These are phyloP conservation scores for Kuschelorhynchus macadamiae DNA, from an alignment of 2,888 invertebrate genomes.

Conservation along the genomic window DNA sequence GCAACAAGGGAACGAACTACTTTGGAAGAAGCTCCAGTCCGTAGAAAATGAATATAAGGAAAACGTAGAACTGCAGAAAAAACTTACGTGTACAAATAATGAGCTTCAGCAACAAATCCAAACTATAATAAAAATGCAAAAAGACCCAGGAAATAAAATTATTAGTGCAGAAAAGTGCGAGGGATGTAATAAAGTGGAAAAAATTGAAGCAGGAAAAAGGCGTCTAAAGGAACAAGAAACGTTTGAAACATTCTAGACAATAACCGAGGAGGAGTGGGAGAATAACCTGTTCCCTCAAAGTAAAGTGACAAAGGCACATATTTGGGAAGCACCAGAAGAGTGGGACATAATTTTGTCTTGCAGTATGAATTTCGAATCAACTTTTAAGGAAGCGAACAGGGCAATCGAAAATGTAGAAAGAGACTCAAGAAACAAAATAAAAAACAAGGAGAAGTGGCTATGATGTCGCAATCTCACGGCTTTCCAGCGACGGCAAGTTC, in stretches of 20 bases:
- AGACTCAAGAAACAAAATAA: conserved; percentile 36
- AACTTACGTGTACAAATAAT: no score
- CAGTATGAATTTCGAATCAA: background rate
- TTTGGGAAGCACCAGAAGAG: conserved; percentile 7
- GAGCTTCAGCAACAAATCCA: no score
- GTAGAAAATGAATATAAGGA: no score
- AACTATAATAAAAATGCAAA: no score
- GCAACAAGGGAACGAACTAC: no score
- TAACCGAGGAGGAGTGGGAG: conserved; percentile 12
- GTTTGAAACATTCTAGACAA: background rate
- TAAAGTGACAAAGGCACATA: background rate
- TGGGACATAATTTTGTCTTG: conserved; percentile 8
- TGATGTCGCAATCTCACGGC: conserved; percentile 43
- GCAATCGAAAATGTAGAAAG: conserved; percentile 39
- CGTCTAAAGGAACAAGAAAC: background rate
- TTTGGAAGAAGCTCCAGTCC: no score
- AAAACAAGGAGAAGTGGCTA: conserved; percentile 40
- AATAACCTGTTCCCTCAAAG: background rate
- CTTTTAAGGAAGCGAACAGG: background rate
- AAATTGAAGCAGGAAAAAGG: no score
- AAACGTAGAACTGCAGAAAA: no score
- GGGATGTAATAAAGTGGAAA: no score
- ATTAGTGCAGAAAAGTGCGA: background rate
- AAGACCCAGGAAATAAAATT: no score
- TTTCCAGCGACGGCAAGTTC: conserved; percentile 48